A percentile compares a stretch with the other conserved stretches of the same genome.
Conservation (phyloP, 2,113 vertebrate species). For the Paraplagusia blochii region DNA sequence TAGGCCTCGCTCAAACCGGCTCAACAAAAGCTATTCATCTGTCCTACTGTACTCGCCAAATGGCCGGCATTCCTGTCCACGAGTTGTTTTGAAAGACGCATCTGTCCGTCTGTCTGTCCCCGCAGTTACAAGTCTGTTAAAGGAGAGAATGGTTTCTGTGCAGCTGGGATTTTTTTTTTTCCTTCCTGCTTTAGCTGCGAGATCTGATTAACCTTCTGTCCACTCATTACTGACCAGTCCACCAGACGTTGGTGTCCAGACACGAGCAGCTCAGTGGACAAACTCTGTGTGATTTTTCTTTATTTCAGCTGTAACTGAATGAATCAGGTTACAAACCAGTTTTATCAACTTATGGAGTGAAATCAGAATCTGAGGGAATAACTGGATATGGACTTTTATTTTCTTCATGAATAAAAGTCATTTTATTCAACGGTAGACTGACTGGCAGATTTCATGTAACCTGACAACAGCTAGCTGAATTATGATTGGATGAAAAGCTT, state of each 20-base stretch:
- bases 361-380: no score
- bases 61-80: slow-evolving; percentile 68
- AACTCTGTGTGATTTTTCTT: slow-evolving; percentile 28
- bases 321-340: no score
- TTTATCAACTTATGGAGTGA: slow-evolving; percentile 13
- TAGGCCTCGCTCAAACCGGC: slow-evolving; percentile 66
- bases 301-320: slow-evolving; percentile 35
- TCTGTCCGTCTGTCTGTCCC: slow-evolving; percentile 69
- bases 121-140: slow-evolving; percentile 68
- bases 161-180: slow-evolving; percentile 62
- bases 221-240: slow-evolving; percentile 56
- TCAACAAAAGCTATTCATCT: slow-evolving; percentile 75
- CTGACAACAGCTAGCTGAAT: no score
- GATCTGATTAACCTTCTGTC: slow-evolving; percentile 71
- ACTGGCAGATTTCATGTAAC: no score
- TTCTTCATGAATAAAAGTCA: no score
- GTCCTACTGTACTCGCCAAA: slow-evolving; percentile 71
- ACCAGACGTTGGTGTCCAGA: slow-evolving; percentile 47
- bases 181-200: slow-evolving; percentile 55
- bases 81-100: slow-evolving; percentile 69
- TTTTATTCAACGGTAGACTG: no score
- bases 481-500: no score
- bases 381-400: no score
- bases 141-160: slow-evolving; percentile 68
- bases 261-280: slow-evolving; percentile 46